Percentiles rank a stretch among this genome's conserved stretches.
Conservation (phyloP, 2,888 invertebrate genomes). For the Mycalesis mineus region DNA sequence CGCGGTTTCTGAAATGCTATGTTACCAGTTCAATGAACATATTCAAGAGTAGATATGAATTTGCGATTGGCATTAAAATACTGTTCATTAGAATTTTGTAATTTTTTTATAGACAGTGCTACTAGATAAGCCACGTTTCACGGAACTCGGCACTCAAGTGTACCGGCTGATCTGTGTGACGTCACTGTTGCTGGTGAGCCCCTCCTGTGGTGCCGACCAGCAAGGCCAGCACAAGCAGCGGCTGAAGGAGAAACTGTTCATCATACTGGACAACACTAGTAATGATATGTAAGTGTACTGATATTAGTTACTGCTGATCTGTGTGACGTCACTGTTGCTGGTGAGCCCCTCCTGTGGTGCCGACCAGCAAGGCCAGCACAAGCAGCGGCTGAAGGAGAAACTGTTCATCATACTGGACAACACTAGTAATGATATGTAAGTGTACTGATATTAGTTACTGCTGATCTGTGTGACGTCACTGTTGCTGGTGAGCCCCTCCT, state of each 20-base stretch:
- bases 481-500: conserved; percentile 84
- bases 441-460: not conserved
- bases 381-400: conserved; percentile 83
- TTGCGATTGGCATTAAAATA: no score
- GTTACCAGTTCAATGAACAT: no score
- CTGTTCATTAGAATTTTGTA: no score
- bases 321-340: conserved; percentile 84
- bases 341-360: conserved; percentile 84
- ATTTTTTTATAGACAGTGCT: conserved; percentile 83
- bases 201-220: conserved; percentile 82
- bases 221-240: conserved; percentile 82
- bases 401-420: conserved; percentile 81
- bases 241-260: conserved; percentile 83
- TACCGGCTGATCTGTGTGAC: conserved; percentile 81
- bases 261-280: conserved; percentile 79
- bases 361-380: conserved; percentile 82
- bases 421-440: conserved; percentile 55
- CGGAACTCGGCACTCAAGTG: conserved; percentile 82
- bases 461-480: conserved; percentile 80
- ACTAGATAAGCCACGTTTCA: conserved; percentile 86
- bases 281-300: conserved; percentile 41
- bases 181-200: conserved; percentile 85
- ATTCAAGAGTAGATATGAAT: no score
- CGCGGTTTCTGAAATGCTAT: no score
- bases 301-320: conserved; percentile 36